Conservation (phyloP, 37 sponge, comb jelly and placozoan species). For the Lycopodina hypogea region DNA sequence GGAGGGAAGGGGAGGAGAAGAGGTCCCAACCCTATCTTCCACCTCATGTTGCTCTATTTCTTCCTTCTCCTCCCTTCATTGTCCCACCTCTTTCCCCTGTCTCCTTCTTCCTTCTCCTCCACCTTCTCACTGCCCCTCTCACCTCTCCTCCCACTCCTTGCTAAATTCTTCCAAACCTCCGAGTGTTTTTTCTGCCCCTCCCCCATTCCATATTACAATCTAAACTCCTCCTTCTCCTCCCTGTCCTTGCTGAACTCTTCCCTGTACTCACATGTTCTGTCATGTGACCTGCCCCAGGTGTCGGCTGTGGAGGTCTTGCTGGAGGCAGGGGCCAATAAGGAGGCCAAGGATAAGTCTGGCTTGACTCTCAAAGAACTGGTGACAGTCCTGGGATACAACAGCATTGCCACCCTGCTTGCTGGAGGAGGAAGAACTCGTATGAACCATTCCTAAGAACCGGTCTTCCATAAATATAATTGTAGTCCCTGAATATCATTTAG, state of each 20-base stretch:
- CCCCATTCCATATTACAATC: not conserved
- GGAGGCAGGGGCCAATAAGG: conserved; percentile 48
- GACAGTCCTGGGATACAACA: conserved; percentile 26
- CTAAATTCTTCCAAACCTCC: too few relatives aligned
- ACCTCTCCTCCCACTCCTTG: too few relatives aligned
- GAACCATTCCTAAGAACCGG: not conserved
- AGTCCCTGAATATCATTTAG: not conserved
- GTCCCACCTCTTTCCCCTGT: too few relatives aligned
- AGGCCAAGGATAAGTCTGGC: conserved; percentile 23
- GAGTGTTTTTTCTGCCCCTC: not conserved
- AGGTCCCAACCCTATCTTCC: too few relatives aligned
- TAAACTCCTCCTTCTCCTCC: not conserved
- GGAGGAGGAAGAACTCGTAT: conserved; percentile 7
- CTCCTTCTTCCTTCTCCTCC: too few relatives aligned
- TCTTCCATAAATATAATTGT: not conserved
- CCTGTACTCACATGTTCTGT: too few relatives aligned
- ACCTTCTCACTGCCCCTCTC: too few relatives aligned
- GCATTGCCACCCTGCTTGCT: conserved; percentile 23
- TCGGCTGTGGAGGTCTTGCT: conserved; percentile 49
- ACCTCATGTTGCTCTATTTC: too few relatives aligned
- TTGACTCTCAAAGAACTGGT: conserved; percentile 49
- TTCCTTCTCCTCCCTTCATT: too few relatives aligned
- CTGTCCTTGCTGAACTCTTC: not conserved
- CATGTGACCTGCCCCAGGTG: not conserved
- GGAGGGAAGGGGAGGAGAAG: too few relatives aligned